These are phyloP conservation scores for Cheilosia urbana DNA, from an alignment of 2,888 invertebrate genomes.

Conservation along the genomic window DNA sequence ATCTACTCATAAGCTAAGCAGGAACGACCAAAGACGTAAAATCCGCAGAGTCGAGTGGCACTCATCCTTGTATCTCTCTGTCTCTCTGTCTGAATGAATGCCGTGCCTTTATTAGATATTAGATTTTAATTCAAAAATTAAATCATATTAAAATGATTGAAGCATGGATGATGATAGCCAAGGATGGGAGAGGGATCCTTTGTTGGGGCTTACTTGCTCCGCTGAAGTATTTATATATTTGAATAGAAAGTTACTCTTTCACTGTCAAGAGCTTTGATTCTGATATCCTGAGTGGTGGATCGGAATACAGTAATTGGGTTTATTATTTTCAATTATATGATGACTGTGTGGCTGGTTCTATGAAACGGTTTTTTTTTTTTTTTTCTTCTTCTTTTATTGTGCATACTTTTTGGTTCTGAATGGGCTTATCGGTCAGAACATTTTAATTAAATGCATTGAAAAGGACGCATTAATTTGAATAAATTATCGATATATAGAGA, in stretches of 20 bases:
- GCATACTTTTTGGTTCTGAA: neutral
- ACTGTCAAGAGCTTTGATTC: neutral
- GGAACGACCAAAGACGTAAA: slow-evolving; percentile 30
- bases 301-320: slow-evolving; percentile 54
- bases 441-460: slow-evolving; percentile 44
- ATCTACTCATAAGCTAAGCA: neutral
- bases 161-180: slow-evolving; percentile 25
- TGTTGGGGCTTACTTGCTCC: neutral
- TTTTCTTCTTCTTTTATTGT: too few species aligned
- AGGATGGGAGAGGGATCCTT: neutral
- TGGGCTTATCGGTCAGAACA: slow-evolving; percentile 38
- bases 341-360: neutral
- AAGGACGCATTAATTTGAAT: slow-evolving; percentile 15
- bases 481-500: neutral
- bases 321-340: slow-evolving; percentile 43
- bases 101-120: slow-evolving; percentile 61
- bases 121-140: slow-evolving; percentile 72
- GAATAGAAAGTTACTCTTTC: slow-evolving; percentile 1
- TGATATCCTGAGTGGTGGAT: slow-evolving; percentile 12
- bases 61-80: slow-evolving; percentile 24
- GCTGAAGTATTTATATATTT: neutral
- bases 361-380: neutral
- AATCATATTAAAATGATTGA: slow-evolving; percentile 71
- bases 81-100: slow-evolving; percentile 36
- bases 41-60: slow-evolving; percentile 56